These are phyloP conservation scores for Porites lutea DNA, from an alignment of 64 coral and sea anemone species.

Conservation along the genomic window DNA sequence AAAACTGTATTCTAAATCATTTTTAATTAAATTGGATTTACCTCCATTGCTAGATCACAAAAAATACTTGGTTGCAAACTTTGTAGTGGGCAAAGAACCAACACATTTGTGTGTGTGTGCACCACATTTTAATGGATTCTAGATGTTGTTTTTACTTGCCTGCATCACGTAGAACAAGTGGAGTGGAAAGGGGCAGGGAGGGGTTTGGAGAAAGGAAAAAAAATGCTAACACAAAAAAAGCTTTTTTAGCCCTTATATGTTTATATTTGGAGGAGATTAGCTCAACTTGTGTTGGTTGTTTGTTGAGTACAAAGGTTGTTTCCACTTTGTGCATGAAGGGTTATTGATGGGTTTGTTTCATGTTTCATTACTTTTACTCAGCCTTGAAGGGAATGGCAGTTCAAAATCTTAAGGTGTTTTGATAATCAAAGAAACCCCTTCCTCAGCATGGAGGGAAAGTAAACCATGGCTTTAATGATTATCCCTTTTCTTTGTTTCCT, in stretches of 20 bases:
- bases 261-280: not conserved
- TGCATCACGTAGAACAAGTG: too few species aligned
- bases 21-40: not conserved
- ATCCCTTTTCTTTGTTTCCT: not conserved
- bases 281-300: conserved; percentile 1
- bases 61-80: not conserved
- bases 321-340: conserved; percentile 3
- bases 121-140: not conserved
- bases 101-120: not conserved
- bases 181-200: too few species aligned
- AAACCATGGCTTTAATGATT: not conserved
- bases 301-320: not conserved
- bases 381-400: conserved; percentile 40
- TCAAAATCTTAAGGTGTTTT: conserved; percentile 1
- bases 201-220: too few species aligned
- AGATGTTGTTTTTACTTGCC: too few species aligned
- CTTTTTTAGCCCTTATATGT: not conserved
- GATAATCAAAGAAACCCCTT: not conserved
- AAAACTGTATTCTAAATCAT: not conserved
- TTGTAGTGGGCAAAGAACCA: not conserved
- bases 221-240: too few species aligned
- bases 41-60: not conserved
- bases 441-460: not conserved
- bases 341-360: not conserved
- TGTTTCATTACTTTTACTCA: not conserved